Conservation (phyloP, 2,797 vertebrate species). For the Alcedo quadribrachys region DNA sequence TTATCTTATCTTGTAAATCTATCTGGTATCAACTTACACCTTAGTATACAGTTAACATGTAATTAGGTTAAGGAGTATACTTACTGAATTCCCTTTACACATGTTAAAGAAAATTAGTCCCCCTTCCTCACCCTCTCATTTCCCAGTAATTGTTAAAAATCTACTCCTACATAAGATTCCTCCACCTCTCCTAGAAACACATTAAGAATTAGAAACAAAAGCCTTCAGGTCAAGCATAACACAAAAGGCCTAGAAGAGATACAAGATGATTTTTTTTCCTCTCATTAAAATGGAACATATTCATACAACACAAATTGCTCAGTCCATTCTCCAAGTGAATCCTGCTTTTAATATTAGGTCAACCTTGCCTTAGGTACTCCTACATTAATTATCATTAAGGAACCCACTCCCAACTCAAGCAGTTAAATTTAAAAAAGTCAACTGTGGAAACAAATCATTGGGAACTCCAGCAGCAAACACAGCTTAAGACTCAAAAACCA, state of each 20-base stretch:
- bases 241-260: background rate
- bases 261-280: background rate
- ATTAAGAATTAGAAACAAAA: background rate
- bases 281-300: background rate
- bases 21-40: background rate
- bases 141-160: background rate
- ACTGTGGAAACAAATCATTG: rapidly evolving
- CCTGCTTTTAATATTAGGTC: background rate
- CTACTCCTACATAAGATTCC: background rate
- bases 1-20: background rate
- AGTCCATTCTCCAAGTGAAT: background rate
- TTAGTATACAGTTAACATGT: background rate
- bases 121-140: rapidly evolving
- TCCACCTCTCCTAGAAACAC: background rate
- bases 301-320: background rate
- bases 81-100: background rate
- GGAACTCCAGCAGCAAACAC: background rate
- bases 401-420: background rate
- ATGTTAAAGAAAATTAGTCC: background rate
- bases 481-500: background rate
- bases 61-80: background rate
- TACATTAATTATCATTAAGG: background rate
- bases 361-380: background rate
- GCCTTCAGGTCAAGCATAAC: background rate
- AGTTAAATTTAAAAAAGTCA: background rate